Conservation (phyloP, 2,888 invertebrate genomes). For the Drepana falcataria region DNA sequence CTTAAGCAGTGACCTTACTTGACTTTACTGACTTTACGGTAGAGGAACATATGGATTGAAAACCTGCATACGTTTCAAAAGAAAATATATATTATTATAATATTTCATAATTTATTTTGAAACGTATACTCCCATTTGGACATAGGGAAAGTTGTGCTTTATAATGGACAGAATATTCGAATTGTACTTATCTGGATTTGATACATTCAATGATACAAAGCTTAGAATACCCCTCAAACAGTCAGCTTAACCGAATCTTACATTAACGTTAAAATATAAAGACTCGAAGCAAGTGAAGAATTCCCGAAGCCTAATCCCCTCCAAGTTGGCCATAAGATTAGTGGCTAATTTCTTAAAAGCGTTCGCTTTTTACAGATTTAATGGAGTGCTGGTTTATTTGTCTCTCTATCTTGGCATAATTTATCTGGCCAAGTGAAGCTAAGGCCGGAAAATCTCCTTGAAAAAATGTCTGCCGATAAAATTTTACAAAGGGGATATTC, state of each 20-base stretch:
- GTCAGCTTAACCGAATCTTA: slow-evolving; percentile 15
- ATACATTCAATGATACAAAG: too few species aligned
- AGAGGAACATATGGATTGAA: too few species aligned
- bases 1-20: too few species aligned
- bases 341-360: slow-evolving; percentile 69
- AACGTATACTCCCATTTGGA: too few species aligned
- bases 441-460: slow-evolving; percentile 39
- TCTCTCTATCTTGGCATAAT: slow-evolving; percentile 55
- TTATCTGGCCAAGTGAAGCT: slow-evolving; percentile 55
- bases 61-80: too few species aligned
- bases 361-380: slow-evolving; percentile 62
- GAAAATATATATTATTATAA: too few species aligned
- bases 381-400: slow-evolving; percentile 59
- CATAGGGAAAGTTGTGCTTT: too few species aligned
- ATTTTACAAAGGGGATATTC: slow-evolving; percentile 36
- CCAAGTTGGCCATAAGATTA: slow-evolving; percentile 52
- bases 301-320: slow-evolving; percentile 40
- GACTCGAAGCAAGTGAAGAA: slow-evolving; percentile 14
- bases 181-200: too few species aligned
- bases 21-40: too few species aligned
- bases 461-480: slow-evolving; percentile 50
- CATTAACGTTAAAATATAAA: background rate
- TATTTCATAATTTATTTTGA: too few species aligned
- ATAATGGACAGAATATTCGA: too few species aligned
- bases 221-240: slow-evolving; percentile 1